These are phyloP conservation scores for human (Homo sapiens) DNA, from an alignment of 2,113 vertebrate species.

Conservation along the genomic window DNA sequence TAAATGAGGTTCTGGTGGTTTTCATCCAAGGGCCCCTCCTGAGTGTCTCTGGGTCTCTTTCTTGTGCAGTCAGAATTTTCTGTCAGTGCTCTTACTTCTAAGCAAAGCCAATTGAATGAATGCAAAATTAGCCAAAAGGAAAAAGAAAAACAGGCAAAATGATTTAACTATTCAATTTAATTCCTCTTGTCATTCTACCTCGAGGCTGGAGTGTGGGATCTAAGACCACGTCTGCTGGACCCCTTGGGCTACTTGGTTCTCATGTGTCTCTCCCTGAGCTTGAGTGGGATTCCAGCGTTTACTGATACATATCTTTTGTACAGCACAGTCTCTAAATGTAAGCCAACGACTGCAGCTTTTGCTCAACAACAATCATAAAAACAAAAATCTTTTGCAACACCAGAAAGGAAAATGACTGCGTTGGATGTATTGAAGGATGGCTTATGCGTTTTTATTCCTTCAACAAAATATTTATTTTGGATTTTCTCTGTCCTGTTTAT, in stretches of 20 bases:
- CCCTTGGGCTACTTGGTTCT: not conserved
- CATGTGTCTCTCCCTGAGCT: not conserved
- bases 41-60: not conserved
- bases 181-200: conserved; percentile 35
- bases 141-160: not conserved
- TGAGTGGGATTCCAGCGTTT: not conserved
- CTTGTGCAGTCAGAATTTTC: not conserved
- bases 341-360: not conserved
- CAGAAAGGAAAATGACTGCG: not conserved
- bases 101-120: conserved; percentile 10
- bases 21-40: not conserved
- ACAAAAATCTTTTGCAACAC: not conserved
- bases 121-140: not conserved
- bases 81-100: conserved; percentile 24
- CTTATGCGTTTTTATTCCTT: not conserved
- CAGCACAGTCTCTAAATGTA: not conserved
- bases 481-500: not conserved
- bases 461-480: not conserved
- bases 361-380: not conserved
- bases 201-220: not conserved
- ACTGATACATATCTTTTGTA: not conserved
- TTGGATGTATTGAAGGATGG: not conserved
- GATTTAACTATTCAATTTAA: conserved; percentile 45
- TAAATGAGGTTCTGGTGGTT: conserved; percentile 23
- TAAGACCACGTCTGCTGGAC: not conserved